These are phyloP conservation scores for Ericerus pela DNA, from an alignment of 1,140 invertebrate species.

Conservation along the genomic window DNA sequence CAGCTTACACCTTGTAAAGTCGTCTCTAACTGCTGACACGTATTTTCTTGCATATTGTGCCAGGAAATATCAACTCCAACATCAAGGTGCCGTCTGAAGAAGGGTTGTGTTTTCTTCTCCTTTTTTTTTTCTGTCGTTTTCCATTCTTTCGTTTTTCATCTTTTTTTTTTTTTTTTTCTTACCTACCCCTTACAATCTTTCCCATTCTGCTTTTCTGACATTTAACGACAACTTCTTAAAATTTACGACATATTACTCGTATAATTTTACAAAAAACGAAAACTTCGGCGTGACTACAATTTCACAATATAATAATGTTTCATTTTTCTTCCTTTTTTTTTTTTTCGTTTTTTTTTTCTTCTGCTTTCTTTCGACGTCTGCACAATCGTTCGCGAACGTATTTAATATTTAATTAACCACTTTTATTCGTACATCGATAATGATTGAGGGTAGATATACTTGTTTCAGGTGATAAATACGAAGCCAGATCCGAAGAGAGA, in stretches of 20 bases:
- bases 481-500: conserved; percentile 57
- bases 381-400: too few species aligned
- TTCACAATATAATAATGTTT: too few species aligned
- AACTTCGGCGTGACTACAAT: not conserved
- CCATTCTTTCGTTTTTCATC: too few species aligned
- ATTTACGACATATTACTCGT: not conserved
- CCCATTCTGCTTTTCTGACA: not conserved
- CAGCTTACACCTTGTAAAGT: not conserved
- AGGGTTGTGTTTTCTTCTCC: not conserved
- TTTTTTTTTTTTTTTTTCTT: too few species aligned
- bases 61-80: not conserved
- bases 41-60: conserved; percentile 2
- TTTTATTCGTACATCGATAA: not conserved
- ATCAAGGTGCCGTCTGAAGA: too few species aligned
- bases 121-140: too few species aligned
- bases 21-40: not conserved
- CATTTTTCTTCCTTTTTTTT: too few species aligned
- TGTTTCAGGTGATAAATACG: conserved; percentile 68
- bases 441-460: conserved; percentile 20
- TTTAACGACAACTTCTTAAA: not conserved
- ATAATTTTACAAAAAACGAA: not conserved
- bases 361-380: too few species aligned
- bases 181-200: too few species aligned
- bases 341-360: too few species aligned
- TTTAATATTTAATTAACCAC: too few species aligned